phyloP scores from a whole-genome alignment of 1,140 invertebrate species.

The Drosophila bocki region DNA sequence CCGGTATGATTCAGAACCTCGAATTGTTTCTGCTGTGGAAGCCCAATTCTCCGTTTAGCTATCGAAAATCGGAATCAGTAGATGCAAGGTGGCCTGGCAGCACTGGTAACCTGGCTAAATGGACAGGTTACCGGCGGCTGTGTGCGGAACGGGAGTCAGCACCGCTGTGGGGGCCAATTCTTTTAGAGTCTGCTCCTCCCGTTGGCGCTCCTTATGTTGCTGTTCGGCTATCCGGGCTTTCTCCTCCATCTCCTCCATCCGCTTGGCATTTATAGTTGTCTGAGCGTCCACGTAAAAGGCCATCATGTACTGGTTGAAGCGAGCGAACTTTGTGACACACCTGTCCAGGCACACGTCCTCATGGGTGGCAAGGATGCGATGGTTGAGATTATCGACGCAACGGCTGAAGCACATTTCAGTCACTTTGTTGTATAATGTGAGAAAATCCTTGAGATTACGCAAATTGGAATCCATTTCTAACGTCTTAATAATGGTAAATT shows the following conservation, averaged over 20 bases:
- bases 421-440: constrained; percentile 94
- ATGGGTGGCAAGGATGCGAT: constrained; percentile 88
- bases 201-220: constrained; percentile 39
- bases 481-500: neutral
- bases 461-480: constrained; percentile 67
- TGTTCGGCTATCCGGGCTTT: constrained; percentile 45
- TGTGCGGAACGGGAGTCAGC: constrained; percentile 26
- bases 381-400: constrained; percentile 94
- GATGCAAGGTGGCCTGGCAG: constrained; percentile 9
- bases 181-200: constrained; percentile 44
- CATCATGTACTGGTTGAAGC: constrained; percentile 92
- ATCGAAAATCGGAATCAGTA: too few relatives aligned
- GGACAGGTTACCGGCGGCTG: constrained; percentile 30
- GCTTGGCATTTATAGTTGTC: constrained; percentile 66
- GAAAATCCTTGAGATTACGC: constrained; percentile 91
- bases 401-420: constrained; percentile 94
- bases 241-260: constrained; percentile 71
- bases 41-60: too few relatives aligned
- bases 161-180: constrained; percentile 19
- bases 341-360: constrained; percentile 92
- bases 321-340: constrained; percentile 95
- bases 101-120: constrained; percentile 57
- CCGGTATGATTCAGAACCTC: too few relatives aligned
- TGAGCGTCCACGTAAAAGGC: constrained; percentile 82
- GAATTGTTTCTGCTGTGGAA: too few relatives aligned